phyloP scores from a whole-genome alignment of 2,888 invertebrate species.

The Macrophya alboannulata region DNA sequence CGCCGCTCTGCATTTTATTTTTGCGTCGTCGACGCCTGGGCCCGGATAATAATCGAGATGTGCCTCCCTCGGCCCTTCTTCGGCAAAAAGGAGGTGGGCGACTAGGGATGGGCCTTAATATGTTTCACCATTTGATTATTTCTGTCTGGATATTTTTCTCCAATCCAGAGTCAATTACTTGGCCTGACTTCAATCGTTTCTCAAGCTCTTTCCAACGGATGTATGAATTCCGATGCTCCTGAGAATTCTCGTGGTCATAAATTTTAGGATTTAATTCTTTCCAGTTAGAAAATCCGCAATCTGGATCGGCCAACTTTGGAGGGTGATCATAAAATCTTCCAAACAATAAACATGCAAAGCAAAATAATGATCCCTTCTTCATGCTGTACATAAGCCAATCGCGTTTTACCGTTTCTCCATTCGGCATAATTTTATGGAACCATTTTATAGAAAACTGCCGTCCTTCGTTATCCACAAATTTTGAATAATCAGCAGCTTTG shows the following conservation, averaged over 20 bases:
- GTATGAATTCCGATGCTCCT: background rate
- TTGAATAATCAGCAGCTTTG: background rate
- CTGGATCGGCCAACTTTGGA: background rate
- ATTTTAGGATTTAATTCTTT: background rate
- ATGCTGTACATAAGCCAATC: background rate
- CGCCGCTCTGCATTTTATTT: too few relatives aligned
- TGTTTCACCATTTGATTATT: background rate
- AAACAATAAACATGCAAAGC: background rate
- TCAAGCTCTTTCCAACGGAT: background rate
- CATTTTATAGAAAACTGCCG: background rate
- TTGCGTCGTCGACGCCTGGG: too few relatives aligned
- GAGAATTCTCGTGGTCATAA: background rate
- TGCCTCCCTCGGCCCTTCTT: too few relatives aligned
- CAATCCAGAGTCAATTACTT: background rate
- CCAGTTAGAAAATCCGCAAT: constrained; percentile 1
- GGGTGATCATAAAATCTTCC: background rate
- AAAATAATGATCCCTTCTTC: background rate
- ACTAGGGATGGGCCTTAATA: too few relatives aligned
- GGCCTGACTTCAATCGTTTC: background rate
- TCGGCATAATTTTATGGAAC: background rate
- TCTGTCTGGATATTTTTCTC: background rate
- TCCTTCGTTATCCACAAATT: background rate
- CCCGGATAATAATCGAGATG: too few relatives aligned
- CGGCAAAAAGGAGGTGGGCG: too few relatives aligned
- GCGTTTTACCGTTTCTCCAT: background rate